These are phyloP conservation scores for Lamellibrachia satsuma DNA, from an alignment of 2,888 invertebrate genomes.

Conservation along the genomic window DNA sequence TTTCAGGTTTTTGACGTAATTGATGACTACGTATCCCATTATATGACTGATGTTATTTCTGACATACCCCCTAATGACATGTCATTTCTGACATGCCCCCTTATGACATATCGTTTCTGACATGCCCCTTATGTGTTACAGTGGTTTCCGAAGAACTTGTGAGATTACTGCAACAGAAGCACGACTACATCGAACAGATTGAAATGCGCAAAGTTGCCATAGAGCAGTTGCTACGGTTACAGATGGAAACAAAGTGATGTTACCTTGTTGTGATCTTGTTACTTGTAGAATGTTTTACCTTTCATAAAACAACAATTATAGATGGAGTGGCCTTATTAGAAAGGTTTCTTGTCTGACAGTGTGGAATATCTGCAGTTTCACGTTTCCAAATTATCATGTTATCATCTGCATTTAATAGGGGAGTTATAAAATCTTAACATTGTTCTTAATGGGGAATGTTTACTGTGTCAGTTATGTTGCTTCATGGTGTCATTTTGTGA, in stretches of 20 bases:
- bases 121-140: not conserved
- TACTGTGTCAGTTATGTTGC: not conserved
- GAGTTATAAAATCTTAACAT: not conserved
- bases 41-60: not conserved
- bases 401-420: not conserved
- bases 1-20: too few species aligned
- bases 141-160: not conserved
- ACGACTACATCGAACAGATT: not conserved
- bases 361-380: not conserved
- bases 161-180: not conserved
- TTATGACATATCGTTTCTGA: not conserved
- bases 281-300: not conserved
- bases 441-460: not conserved
- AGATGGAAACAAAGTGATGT: not conserved
- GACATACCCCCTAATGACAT: not conserved
- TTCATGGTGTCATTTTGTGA: not conserved
- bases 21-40: not conserved
- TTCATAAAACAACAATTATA: not conserved
- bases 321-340: not conserved
- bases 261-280: not conserved
- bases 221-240: slow-evolving; percentile 12
- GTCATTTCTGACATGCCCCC: not conserved
- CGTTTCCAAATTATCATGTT: not conserved
- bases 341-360: not conserved
- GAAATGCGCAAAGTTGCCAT: slow-evolving; percentile 4